phyloP scores from a whole-genome alignment of 2,797 vertebrate species.

The Rhinichthys osculus region DNA sequence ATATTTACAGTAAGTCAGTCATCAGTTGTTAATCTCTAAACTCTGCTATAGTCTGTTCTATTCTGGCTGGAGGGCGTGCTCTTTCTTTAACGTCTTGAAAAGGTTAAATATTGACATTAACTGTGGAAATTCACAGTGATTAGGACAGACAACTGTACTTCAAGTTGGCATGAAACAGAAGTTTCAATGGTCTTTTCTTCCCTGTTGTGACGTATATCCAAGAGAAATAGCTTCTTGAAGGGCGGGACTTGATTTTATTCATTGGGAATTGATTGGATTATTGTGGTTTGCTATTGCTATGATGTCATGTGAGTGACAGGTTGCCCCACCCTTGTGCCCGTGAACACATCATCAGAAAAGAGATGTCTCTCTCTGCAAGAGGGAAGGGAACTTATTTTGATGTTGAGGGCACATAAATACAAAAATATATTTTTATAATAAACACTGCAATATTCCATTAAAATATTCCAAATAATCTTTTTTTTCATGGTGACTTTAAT shows the following conservation, averaged over 20 bases:
- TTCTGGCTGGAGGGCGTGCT: conserved; percentile 17
- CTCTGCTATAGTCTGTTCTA: background rate
- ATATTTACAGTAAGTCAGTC: conserved; percentile 24
- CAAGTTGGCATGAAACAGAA: background rate
- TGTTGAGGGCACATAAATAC: no score
- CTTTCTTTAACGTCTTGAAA: background rate
- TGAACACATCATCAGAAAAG: background rate
- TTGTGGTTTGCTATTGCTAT: no score
- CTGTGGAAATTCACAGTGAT: background rate
- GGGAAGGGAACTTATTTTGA: background rate
- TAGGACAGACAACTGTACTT: background rate
- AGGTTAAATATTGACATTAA: background rate
- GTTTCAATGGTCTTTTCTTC: background rate
- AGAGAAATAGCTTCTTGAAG: background rate
- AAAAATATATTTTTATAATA: no score
- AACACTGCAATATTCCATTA: no score
- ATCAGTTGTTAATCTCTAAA: background rate
- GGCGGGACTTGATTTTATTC: no score
- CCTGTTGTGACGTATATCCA: background rate
- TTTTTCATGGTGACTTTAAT: background rate
- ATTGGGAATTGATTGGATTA: no score
- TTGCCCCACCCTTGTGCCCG: background rate
- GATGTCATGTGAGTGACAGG: no score
- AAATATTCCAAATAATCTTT: no score
- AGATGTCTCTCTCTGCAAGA: no score